Conservation (phyloP, 2,797 vertebrate genomes). For the Chromis chromis region DNA sequence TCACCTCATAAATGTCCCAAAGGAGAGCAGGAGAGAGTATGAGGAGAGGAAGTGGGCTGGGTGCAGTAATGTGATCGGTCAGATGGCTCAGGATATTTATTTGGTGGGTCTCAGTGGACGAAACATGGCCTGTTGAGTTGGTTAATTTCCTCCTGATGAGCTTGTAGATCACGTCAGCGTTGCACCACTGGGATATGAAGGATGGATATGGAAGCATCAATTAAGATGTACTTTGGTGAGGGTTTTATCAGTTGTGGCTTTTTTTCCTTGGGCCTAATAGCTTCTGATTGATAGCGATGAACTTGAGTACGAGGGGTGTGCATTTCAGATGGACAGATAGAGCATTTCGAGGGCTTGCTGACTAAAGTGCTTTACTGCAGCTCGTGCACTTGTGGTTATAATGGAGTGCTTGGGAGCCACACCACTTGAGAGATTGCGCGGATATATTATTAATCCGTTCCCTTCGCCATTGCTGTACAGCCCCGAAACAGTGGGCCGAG, state of each 20-base stretch:
- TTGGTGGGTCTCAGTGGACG: conserved; percentile 51
- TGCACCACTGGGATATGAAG: conserved; percentile 58
- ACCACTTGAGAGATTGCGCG: conserved; percentile 70
- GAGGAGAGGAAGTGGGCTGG: conserved; percentile 47
- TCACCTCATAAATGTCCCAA: conserved; percentile 44
- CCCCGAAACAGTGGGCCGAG: conserved; percentile 29
- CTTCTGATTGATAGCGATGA: conserved; percentile 73
- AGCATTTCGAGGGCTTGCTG: conserved; percentile 64
- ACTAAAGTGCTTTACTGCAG: conserved; percentile 72
- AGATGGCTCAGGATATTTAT: conserved; percentile 52
- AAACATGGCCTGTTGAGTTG: conserved; percentile 57
- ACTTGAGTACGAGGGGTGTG: conserved; percentile 63
- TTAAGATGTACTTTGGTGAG: conserved; percentile 71
- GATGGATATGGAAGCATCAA: conserved; percentile 69
- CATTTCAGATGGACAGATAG: conserved; percentile 71
- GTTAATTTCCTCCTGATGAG: conserved; percentile 76
- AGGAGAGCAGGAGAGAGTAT: conserved; percentile 25
- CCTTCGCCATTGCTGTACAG: conserved; percentile 43
- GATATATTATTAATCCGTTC: conserved; percentile 79
- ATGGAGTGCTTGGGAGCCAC: conserved; percentile 73
- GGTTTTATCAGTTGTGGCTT: conserved; percentile 69
- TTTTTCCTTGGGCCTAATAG: conserved; percentile 64
- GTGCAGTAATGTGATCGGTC: conserved; percentile 51
- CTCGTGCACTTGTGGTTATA: conserved; percentile 72
- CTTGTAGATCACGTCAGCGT: conserved; percentile 68